These are phyloP conservation scores for Neoaliturus tenellus DNA, from an alignment of 2,888 invertebrate genomes.

Conservation along the genomic window DNA sequence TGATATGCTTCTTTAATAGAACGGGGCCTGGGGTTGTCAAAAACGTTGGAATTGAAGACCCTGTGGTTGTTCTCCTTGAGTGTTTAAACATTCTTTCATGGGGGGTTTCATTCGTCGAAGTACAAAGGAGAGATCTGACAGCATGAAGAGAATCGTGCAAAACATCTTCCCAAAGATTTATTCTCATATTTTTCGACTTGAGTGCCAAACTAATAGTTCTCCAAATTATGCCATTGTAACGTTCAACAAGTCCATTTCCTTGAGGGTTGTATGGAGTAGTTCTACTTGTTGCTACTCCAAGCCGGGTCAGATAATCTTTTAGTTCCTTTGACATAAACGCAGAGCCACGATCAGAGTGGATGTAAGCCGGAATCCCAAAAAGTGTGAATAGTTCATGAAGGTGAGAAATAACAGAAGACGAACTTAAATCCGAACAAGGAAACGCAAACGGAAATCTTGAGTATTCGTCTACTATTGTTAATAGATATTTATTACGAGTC, in stretches of 20 bases:
- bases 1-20: not conserved
- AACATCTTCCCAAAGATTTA: not conserved
- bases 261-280: slow-evolving; percentile 22
- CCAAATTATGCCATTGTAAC: not conserved
- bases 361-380: not conserved
- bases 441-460: slow-evolving; percentile 59
- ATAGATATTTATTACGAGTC: not conserved
- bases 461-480: not conserved
- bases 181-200: not conserved
- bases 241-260: slow-evolving; percentile 37
- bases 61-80: not conserved
- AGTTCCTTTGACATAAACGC: slow-evolving; percentile 13
- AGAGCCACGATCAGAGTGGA: not conserved
- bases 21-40: not conserved
- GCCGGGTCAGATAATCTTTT: not conserved
- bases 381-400: slow-evolving; percentile 14
- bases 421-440: slow-evolving; percentile 52
- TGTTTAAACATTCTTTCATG: not conserved
- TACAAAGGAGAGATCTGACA: not conserved
- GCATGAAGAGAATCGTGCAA: not conserved
- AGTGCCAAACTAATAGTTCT: not conserved
- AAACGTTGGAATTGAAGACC: not conserved
- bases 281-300: not conserved
- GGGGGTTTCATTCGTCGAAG: not conserved
- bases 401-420: slow-evolving; percentile 38